A percentile compares a stretch with the other conserved stretches of the same genome.
Evolutionary conservation across 2,888 invertebrate species (phyloP).

Genomic region (Linnaemya tessellans): DNA sequence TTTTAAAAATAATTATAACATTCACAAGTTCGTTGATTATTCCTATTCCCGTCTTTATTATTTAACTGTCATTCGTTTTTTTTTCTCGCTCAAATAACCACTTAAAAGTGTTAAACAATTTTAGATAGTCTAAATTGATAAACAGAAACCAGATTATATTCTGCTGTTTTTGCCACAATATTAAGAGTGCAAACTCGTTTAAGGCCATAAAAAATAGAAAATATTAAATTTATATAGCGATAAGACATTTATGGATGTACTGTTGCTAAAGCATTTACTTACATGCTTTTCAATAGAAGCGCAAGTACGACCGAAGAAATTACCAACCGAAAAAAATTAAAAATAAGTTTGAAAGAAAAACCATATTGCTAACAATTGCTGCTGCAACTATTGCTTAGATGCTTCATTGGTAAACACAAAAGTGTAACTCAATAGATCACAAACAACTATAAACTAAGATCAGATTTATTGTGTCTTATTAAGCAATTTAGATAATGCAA

Average conservation of each 20-base stretch:
- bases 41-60: background rate
- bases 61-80: conserved; percentile 12
- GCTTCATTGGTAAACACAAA: background rate
- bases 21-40: background rate
- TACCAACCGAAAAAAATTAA: background rate
- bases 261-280: background rate
- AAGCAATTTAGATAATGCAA: background rate
- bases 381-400: background rate
- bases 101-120: conserved; percentile 20
- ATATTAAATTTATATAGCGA: background rate
- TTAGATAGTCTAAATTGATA: conserved; percentile 20
- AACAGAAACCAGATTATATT: background rate
- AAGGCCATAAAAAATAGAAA: background rate
- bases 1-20: background rate
- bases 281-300: background rate
- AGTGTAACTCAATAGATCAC: background rate
- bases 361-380: background rate
- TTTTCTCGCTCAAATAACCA: background rate
- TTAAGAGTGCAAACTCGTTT: background rate
- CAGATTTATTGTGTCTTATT: background rate
- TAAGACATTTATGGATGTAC: conserved; percentile 2
- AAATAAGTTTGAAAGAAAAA: background rate
- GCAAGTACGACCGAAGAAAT: background rate
- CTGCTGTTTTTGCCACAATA: background rate
- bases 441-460: background rate